Conservation (phyloP, 2,888 invertebrate species). For the Sacculina carcini region DNA sequence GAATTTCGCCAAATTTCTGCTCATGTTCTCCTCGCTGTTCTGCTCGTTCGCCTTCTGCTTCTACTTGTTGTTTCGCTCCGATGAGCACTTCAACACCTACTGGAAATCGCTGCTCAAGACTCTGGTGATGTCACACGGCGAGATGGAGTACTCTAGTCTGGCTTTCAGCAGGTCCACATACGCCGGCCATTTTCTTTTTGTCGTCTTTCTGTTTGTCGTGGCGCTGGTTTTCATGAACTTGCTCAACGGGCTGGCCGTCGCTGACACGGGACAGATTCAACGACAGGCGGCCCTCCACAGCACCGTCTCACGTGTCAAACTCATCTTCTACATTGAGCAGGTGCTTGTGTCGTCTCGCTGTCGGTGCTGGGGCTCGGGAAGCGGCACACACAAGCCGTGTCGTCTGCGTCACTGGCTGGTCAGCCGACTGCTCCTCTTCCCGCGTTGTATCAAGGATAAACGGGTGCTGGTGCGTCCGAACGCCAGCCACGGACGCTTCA, state of each 20-base stretch:
- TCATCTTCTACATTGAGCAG: constrained; percentile 45
- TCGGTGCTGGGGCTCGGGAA: not conserved
- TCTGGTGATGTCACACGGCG: constrained; percentile 12
- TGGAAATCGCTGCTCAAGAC: constrained; percentile 11
- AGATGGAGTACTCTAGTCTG: constrained; percentile 12
- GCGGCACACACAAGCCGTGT: not conserved
- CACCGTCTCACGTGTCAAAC: constrained; percentile 38
- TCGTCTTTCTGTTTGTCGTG: constrained; percentile 52
- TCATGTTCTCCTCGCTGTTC: constrained; percentile 52
- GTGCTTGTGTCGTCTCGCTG: constrained; percentile 28
- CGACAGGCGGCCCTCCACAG: constrained; percentile 51
- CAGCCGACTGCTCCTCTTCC: not conserved
- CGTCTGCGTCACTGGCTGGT: not conserved
- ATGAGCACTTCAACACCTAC: constrained; percentile 11
- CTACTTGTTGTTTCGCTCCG: constrained; percentile 40
- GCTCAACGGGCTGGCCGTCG: constrained; percentile 57
- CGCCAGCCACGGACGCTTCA: constrained; percentile 9
- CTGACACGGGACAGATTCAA: constrained; percentile 46
- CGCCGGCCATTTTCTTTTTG: constrained; percentile 32
- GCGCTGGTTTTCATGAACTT: constrained; percentile 57
- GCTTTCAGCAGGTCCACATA: constrained; percentile 8
- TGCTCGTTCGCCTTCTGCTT: constrained; percentile 57
- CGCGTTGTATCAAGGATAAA: constrained; percentile 7
- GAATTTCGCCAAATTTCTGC: constrained; percentile 49
- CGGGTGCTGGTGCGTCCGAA: constrained; percentile 7